Conservation (phyloP, 2,797 vertebrate genomes). For the Odontamblyopus lacepedii region DNA sequence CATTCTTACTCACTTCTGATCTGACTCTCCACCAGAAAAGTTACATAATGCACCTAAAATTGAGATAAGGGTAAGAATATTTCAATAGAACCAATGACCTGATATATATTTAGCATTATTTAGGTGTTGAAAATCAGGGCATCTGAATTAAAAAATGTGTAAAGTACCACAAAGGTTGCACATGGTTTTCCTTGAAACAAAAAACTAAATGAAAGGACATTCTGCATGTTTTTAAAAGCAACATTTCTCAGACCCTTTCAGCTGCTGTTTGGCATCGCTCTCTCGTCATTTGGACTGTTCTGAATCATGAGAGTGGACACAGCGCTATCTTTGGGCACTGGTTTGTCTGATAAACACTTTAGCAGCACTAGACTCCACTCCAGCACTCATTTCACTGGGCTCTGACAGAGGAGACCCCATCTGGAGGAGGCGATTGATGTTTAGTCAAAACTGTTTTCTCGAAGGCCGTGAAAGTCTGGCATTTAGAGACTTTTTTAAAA, state of each 20-base stretch:
- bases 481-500: slow-evolving; percentile 43
- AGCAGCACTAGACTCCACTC: slow-evolving; percentile 22
- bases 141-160: too few relatives aligned
- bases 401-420: slow-evolving; percentile 26
- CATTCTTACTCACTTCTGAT: too few relatives aligned
- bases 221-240: neutral
- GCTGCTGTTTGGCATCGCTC: neutral
- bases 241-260: neutral
- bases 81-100: too few relatives aligned
- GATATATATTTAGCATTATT: too few relatives aligned
- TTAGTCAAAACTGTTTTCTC: slow-evolving; percentile 45
- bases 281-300: slow-evolving; percentile 21
- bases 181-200: too few relatives aligned
- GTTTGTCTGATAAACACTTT: slow-evolving; percentile 40
- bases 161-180: too few relatives aligned
- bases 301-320: slow-evolving; percentile 44
- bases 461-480: slow-evolving; percentile 38
- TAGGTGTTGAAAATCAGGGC: too few relatives aligned
- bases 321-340: slow-evolving; percentile 37
- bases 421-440: slow-evolving; percentile 53
- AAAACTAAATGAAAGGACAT: neutral
- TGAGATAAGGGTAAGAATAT: too few relatives aligned
- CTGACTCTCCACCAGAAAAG: too few relatives aligned
- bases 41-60: too few relatives aligned
- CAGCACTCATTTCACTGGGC: slow-evolving; percentile 25